Percentiles rank a stretch among this genome's conserved stretches.
Evolutionary conservation across 2,888 invertebrate species (phyloP).

Genomic region (Hypomecis atomaria): DNA sequence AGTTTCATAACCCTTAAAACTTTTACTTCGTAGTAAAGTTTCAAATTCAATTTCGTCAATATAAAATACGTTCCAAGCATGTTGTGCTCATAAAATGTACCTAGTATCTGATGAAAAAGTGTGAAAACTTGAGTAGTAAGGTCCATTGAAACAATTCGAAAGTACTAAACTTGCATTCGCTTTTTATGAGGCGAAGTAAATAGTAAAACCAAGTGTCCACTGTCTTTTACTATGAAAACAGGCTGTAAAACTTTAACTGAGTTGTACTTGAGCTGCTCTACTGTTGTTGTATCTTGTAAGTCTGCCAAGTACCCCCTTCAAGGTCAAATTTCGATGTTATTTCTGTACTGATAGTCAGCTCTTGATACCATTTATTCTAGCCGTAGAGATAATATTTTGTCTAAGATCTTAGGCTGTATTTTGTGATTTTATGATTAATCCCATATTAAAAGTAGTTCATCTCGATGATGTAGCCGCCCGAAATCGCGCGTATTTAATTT

Average conservation of each 20-base stretch:
- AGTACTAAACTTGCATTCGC: conserved; percentile 42
- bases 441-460: no score
- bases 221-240: conserved; percentile 39
- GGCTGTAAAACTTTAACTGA: conserved; percentile 31
- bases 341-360: no score
- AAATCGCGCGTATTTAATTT: no score
- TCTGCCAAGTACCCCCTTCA: background rate
- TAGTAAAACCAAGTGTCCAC: conserved; percentile 46
- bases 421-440: no score
- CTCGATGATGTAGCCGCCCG: no score
- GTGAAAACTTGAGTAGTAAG: conserved; percentile 21
- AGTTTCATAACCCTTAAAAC: background rate
- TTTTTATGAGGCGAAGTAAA: conserved; percentile 51
- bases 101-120: conserved; percentile 19
- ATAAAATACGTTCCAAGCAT: conserved; percentile 1
- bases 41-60: background rate
- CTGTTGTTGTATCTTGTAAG: background rate
- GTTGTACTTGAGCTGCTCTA: conserved; percentile 20
- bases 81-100: conserved; percentile 10
- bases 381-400: no score
- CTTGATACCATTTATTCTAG: no score
- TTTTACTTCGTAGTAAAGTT: background rate
- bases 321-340: no score
- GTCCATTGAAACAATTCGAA: conserved; percentile 29
- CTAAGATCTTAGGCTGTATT: no score